phyloP scores from a whole-genome alignment of 2,888 invertebrate species.

The Notocelia uddmanniana region DNA sequence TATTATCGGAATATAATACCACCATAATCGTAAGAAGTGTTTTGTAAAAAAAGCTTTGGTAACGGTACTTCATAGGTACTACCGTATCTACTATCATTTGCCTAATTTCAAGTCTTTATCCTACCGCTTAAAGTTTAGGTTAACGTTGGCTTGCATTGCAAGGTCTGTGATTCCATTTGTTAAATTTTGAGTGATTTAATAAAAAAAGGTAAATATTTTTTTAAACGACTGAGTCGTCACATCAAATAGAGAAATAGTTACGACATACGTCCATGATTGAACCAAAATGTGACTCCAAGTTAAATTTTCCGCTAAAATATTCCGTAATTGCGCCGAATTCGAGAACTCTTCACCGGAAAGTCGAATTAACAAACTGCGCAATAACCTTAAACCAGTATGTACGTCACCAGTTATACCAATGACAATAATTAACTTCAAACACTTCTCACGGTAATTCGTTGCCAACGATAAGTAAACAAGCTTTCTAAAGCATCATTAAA shows the following conservation, averaged over 20 bases:
- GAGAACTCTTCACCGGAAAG: constrained; percentile 12
- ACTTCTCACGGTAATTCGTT: constrained; percentile 79
- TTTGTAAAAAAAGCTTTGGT: background rate
- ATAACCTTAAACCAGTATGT: constrained; percentile 24
- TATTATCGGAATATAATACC: background rate
- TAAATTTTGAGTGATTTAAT: background rate
- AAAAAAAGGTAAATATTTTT: background rate
- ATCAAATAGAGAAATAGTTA: background rate
- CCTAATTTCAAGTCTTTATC: no score
- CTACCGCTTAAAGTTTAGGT: no score
- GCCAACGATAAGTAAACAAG: constrained; percentile 66
- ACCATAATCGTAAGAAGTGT: background rate
- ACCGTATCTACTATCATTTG: no score
- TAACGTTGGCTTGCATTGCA: no score
- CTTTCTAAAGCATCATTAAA: constrained; percentile 61
- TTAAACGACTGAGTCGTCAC: background rate
- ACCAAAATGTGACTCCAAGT: no score
- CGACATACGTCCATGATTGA: no score
- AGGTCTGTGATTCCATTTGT: no score
- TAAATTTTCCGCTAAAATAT: background rate
- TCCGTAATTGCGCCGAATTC: background rate
- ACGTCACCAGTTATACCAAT: constrained; percentile 18
- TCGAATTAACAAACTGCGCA: constrained; percentile 8
- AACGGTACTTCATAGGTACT: no score
- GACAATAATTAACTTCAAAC: constrained; percentile 50